Evolutionary conservation across 2,113 vertebrate genomes (phyloP).

Genomic region (Ammodytes dubius): DNA sequence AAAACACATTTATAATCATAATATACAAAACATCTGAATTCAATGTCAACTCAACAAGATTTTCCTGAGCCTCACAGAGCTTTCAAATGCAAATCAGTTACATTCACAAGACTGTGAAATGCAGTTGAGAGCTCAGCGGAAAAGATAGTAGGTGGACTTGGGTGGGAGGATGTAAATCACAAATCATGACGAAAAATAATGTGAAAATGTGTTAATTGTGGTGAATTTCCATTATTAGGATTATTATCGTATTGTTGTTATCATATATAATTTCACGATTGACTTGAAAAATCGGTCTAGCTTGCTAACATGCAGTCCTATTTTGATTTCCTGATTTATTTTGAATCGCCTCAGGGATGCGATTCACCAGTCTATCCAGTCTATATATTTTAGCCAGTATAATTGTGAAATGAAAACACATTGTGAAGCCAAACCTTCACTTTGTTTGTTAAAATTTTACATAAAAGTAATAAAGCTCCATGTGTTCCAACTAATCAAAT

Average conservation of each 20-base stretch:
- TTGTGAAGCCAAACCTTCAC: background rate
- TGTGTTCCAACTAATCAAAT: background rate
- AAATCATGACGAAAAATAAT: too few relatives aligned
- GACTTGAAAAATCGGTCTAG: too few relatives aligned
- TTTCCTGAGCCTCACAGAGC: background rate
- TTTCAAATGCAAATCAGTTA: background rate
- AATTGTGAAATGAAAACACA: background rate
- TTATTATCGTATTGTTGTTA: too few relatives aligned
- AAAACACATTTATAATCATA: background rate
- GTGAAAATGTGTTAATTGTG: too few relatives aligned
- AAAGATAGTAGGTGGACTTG: background rate
- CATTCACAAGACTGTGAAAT: background rate
- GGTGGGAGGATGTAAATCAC: too few relatives aligned
- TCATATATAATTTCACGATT: too few relatives aligned
- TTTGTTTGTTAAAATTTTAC: background rate
- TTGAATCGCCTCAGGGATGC: too few relatives aligned
- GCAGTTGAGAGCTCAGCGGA: background rate
- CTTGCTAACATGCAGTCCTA: too few relatives aligned
- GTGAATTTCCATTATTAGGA: too few relatives aligned
- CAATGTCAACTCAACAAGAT: background rate
- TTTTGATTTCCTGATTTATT: too few relatives aligned
- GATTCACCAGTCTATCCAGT: too few relatives aligned
- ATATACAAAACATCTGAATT: background rate
- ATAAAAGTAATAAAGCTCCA: background rate
- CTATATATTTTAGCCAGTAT: too few relatives aligned